Evolutionary conservation across 2,888 invertebrate genomes (phyloP).

Genomic region (Yponomeuta malinellus): DNA sequence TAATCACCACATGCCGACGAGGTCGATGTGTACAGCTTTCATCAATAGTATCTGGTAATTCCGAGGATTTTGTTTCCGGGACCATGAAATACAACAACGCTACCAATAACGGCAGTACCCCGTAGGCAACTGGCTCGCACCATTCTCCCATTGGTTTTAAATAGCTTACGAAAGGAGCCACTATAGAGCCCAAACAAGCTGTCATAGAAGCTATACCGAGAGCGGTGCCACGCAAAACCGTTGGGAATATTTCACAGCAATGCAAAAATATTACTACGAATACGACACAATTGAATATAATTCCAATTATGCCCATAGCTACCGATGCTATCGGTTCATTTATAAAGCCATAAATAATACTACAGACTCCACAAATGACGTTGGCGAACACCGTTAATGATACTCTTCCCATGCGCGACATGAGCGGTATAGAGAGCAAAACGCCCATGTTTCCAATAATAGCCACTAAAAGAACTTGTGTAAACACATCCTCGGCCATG

Average conservation of each 20-base stretch:
- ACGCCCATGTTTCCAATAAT: neutral
- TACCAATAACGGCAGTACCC: conserved; percentile 72
- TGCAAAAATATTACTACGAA: conserved; percentile 86
- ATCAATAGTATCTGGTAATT: conserved; percentile 61
- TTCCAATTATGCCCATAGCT: conserved; percentile 77
- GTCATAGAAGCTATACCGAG: conserved; percentile 85
- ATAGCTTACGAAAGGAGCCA: conserved; percentile 82
- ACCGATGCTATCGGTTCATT: conserved; percentile 29
- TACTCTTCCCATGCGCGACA: conserved; percentile 8
- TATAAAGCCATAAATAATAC: neutral
- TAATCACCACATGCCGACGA: neutral
- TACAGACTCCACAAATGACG: neutral
- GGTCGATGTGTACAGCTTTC: conserved; percentile 67
- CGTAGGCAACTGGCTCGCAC: conserved; percentile 62
- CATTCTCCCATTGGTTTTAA: conserved; percentile 43
- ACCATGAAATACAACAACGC: conserved; percentile 74
- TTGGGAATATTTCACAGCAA: conserved; percentile 86
- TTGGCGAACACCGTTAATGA: neutral
- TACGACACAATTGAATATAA: conserved; percentile 81
- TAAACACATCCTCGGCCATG: conserved; percentile 58
- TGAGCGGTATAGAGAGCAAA: conserved; percentile 4
- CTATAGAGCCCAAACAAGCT: conserved; percentile 84
- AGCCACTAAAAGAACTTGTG: conserved; percentile 71
- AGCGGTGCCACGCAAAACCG: conserved; percentile 84
- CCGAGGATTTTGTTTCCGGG: conserved; percentile 79